Percentiles rank a stretch among this genome's conserved stretches.
Evolutionary conservation across 2,888 invertebrate genomes (phyloP).

Genomic region (Nomada goodeniana): DNA sequence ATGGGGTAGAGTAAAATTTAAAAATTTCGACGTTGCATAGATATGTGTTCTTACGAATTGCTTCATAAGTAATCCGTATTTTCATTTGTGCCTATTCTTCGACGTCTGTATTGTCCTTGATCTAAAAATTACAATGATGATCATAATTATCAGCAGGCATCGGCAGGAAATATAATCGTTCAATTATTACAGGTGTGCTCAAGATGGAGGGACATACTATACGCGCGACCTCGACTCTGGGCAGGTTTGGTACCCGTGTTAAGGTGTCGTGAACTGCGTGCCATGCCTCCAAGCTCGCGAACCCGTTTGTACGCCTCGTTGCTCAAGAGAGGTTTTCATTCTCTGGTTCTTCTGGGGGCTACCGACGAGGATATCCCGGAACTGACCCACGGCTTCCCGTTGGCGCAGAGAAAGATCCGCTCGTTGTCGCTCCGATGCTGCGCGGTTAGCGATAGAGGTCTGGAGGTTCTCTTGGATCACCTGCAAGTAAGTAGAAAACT

Average conservation of each 20-base stretch:
- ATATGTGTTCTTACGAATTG: too few species aligned
- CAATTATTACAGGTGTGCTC: conserved; percentile 87
- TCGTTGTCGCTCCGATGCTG: conserved; percentile 94
- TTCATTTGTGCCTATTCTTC: too few species aligned
- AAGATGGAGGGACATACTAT: conserved; percentile 95
- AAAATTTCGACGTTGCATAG: too few species aligned
- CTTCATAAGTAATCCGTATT: too few species aligned
- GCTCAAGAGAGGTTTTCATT: conserved; percentile 93
- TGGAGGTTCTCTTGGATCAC: conserved; percentile 95
- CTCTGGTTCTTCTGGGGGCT: conserved; percentile 93
- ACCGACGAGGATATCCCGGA: conserved; percentile 96
- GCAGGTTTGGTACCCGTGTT: conserved; percentile 93
- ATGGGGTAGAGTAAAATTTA: too few species aligned
- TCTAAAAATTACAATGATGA: neutral
- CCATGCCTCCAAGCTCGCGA: conserved; percentile 86
- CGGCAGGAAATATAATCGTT: neutral
- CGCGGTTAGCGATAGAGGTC: conserved; percentile 95
- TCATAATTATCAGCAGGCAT: neutral
- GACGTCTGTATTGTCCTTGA: neutral
- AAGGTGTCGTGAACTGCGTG: conserved; percentile 92
- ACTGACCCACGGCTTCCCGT: conserved; percentile 93
- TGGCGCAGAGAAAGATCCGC: conserved; percentile 93
- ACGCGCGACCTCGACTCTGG: conserved; percentile 95
- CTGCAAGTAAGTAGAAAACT: conserved; percentile 87
- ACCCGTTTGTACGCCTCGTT: conserved; percentile 92